phyloP scores from a whole-genome alignment of 2,888 invertebrate species.

The Cancer borealis region DNA sequence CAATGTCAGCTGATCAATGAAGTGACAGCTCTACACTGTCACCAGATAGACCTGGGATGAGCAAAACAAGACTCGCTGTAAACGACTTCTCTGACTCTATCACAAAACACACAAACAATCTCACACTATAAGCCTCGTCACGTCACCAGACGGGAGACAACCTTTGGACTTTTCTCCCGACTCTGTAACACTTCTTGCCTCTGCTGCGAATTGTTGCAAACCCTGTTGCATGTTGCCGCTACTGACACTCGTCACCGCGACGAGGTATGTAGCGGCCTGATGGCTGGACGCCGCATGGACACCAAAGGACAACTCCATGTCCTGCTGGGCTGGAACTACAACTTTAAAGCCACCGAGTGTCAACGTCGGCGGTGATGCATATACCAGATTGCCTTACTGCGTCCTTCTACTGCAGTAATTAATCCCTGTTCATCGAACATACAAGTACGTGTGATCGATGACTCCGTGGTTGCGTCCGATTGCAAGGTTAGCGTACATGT shows the following conservation, averaged over 20 bases:
- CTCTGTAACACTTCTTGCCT: constrained; percentile 46
- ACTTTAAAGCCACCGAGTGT: background rate
- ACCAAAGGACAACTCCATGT: background rate
- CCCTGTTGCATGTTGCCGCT: background rate
- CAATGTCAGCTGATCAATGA: background rate
- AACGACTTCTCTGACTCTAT: constrained; percentile 32
- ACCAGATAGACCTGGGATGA: background rate
- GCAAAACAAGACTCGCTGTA: constrained; percentile 26
- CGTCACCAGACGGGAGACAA: constrained; percentile 44
- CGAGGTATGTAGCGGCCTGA: background rate
- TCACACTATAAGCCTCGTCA: constrained; percentile 27
- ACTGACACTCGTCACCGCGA: constrained; percentile 8
- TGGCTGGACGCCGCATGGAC: background rate
- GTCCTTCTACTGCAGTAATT: background rate
- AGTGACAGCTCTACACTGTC: constrained; percentile 44
- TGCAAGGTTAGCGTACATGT: background rate
- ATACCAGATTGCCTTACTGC: too few relatives aligned
- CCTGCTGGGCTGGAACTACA: background rate
- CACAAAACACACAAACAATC: constrained; percentile 41
- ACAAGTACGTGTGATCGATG: background rate
- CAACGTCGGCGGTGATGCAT: background rate
- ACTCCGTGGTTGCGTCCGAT: background rate
- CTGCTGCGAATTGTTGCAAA: background rate
- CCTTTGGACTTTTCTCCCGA: constrained; percentile 45
- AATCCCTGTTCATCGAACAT: background rate